Percentiles rank a stretch among this genome's conserved stretches.
phyloP scores from a whole-genome alignment of 2,797 vertebrate genomes.

The Podarcis siculus region DNA sequence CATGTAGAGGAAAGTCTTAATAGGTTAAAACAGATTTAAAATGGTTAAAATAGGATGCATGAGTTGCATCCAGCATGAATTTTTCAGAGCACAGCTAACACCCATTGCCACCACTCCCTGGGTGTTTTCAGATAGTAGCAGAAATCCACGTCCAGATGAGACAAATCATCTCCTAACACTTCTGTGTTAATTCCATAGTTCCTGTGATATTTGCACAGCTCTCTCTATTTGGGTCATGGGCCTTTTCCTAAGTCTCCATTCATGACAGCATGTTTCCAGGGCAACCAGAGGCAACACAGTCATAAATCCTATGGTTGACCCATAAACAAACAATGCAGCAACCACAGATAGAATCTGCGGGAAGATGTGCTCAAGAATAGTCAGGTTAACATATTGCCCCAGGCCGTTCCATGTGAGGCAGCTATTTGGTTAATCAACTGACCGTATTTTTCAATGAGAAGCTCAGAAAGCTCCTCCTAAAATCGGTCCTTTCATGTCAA shows the following conservation, averaged over 20 bases:
- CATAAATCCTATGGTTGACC: neutral
- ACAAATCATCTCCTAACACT: neutral
- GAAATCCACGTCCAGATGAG: neutral
- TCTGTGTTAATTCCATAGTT: neutral
- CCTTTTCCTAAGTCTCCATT: neutral
- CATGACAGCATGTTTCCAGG: neutral
- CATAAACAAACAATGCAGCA: neutral
- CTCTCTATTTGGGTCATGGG: neutral
- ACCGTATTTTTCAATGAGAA: neutral
- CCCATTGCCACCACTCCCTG: too few species aligned
- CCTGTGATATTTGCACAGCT: neutral
- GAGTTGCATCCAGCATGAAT: neutral
- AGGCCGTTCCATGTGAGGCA: neutral
- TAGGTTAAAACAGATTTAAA: neutral
- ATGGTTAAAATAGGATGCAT: too few species aligned
- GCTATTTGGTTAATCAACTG: neutral
- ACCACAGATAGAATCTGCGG: neutral
- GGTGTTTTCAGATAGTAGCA: neutral
- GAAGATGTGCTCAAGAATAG: neutral
- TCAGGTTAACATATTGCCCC: too few species aligned
- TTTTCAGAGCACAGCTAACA: neutral
- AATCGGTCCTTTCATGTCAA: neutral
- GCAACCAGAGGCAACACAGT: neutral
- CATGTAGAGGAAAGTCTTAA: neutral
- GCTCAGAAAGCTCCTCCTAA: neutral